Conservation (phyloP, 2,888 invertebrate species). For the Formica aserva region DNA sequence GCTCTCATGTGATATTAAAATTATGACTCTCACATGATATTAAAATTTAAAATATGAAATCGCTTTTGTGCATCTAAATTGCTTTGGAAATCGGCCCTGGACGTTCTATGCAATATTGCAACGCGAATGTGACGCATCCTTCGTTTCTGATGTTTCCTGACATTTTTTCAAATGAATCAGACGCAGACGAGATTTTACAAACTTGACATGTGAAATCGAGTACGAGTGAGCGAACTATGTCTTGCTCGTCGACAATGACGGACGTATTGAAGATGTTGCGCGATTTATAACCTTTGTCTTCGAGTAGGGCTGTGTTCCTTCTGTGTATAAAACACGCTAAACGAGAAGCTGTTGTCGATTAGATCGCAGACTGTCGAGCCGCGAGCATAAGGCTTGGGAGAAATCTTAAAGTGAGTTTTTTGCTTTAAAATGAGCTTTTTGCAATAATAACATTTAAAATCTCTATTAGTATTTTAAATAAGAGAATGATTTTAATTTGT, state of each 20-base stretch:
- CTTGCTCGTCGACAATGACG: constrained; percentile 19
- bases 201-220: constrained; percentile 46
- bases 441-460: background rate
- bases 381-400: background rate
- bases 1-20: background rate
- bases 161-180: constrained; percentile 12
- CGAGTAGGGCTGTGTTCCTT: constrained; percentile 26
- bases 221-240: background rate
- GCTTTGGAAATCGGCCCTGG: constrained; percentile 2
- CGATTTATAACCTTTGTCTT: constrained; percentile 36
- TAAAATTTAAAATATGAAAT: background rate
- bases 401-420: background rate
- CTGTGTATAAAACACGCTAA: constrained; percentile 38
- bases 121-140: constrained; percentile 14
- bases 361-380: background rate
- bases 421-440: background rate
- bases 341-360: constrained; percentile 12
- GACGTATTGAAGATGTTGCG: constrained; percentile 21
- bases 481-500: background rate
- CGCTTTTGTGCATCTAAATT: background rate
- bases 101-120: background rate
- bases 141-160: constrained; percentile 19
- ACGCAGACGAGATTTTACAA: background rate
- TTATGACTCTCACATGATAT: background rate
- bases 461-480: background rate